These are phyloP conservation scores for Synchiropus splendidus DNA, from an alignment of 2,113 vertebrate species.

Conservation along the genomic window DNA sequence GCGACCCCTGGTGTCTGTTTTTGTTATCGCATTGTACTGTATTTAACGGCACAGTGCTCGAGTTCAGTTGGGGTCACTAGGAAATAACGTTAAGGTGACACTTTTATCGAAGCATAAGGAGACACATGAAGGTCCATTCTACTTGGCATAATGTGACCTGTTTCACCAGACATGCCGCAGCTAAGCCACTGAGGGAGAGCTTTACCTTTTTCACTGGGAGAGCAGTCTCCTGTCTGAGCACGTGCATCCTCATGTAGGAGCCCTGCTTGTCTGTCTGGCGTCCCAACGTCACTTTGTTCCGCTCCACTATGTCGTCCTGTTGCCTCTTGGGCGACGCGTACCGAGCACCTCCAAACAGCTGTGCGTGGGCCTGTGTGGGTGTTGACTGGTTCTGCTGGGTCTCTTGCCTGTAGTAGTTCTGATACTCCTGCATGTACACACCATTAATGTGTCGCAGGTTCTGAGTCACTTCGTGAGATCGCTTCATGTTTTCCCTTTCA, in stretches of 20 bases:
- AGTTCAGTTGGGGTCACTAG: too few species aligned
- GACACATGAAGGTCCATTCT: too few species aligned
- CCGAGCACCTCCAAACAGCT: too few species aligned
- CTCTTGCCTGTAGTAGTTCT: constrained; percentile 6
- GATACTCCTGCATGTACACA: constrained; percentile 1
- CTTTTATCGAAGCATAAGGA: too few species aligned
- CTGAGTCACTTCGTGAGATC: constrained; percentile 5
- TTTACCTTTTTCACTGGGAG: constrained; percentile 59
- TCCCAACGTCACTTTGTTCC: constrained; percentile 80
- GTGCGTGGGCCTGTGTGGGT: neutral
- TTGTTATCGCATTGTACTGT: constrained; percentile 46
- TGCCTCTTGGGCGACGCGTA: constrained; percentile 12
- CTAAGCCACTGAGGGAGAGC: too few species aligned
- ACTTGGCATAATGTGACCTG: too few species aligned
- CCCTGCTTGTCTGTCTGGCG: constrained; percentile 40
- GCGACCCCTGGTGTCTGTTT: constrained; percentile 54
- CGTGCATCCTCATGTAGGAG: constrained; percentile 72
- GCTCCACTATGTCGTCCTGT: constrained; percentile 68
- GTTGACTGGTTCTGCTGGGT: neutral
- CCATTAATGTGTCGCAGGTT: neutral
- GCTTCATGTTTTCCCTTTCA: neutral
- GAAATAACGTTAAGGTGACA: too few species aligned
- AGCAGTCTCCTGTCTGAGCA: constrained; percentile 47
- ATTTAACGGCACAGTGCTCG: too few species aligned
- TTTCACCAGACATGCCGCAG: too few species aligned